A percentile compares a stretch with the other conserved stretches of the same genome.
Conservation (phyloP, 1,140 invertebrate genomes). For the Aphelinus certus region DNA sequence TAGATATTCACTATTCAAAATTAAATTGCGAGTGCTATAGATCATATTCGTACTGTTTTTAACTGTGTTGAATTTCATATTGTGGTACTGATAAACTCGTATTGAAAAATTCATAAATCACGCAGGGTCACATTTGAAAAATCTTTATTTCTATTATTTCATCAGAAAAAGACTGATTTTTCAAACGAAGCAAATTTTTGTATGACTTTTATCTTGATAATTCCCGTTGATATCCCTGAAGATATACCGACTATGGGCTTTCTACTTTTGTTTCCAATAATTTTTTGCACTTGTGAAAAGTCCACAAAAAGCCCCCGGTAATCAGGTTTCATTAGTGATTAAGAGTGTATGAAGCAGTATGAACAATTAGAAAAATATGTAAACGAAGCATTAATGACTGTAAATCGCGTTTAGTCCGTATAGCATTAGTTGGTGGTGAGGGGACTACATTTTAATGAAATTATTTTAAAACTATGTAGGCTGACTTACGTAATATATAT, state of each 20-base stretch:
- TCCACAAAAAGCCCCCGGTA: constrained; percentile 54
- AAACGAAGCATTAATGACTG: constrained; percentile 48
- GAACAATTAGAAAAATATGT: constrained; percentile 44
- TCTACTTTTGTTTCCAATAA: constrained; percentile 23
- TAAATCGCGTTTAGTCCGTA: constrained; percentile 53
- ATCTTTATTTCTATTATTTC: constrained; percentile 36
- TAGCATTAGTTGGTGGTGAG: constrained; percentile 61
- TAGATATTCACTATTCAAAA: not conserved
- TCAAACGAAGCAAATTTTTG: constrained; percentile 31
- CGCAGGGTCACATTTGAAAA: constrained; percentile 11
- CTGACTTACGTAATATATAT: constrained; percentile 39
- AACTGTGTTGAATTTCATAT: constrained; percentile 13
- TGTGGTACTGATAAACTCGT: not conserved
- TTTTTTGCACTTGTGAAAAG: constrained; percentile 54
- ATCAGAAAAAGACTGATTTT: constrained; percentile 40
- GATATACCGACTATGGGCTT: constrained; percentile 8
- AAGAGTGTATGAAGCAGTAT: constrained; percentile 44
- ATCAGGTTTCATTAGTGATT: constrained; percentile 57
- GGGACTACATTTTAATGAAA: constrained; percentile 58
- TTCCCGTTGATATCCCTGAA: constrained; percentile 15
- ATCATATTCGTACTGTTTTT: constrained; percentile 23
- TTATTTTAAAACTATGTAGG: constrained; percentile 51
- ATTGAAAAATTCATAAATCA: constrained; percentile 5
- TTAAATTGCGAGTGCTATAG: not conserved
- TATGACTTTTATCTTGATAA: constrained; percentile 13